Evolutionary conservation across 1,140 invertebrate genomes (phyloP).

Genomic region (Parapsyche elsis): DNA sequence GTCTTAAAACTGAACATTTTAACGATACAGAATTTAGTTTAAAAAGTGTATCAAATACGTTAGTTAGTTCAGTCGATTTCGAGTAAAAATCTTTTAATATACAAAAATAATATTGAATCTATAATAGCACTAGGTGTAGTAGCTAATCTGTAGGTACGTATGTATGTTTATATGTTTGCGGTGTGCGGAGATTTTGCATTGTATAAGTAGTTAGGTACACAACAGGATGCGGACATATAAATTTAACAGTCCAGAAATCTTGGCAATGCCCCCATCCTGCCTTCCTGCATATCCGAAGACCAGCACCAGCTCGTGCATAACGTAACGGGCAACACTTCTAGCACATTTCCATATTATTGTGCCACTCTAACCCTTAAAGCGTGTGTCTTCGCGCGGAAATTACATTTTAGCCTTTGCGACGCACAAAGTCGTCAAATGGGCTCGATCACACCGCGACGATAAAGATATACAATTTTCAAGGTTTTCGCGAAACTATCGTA

Average conservation of each 20-base stretch:
- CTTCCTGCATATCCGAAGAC: constrained; percentile 31
- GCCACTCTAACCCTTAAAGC: not conserved
- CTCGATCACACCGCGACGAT: not conserved
- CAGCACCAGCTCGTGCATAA: not conserved
- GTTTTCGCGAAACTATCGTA: too few relatives aligned
- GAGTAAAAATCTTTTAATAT: too few relatives aligned
- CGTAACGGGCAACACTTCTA: constrained; percentile 31
- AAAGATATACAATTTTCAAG: not conserved
- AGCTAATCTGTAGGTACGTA: too few relatives aligned
- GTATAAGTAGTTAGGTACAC: too few relatives aligned
- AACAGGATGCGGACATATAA: constrained; percentile 41
- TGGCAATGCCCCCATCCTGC: constrained; percentile 36
- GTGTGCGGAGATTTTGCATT: too few relatives aligned
- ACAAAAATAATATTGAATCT: too few relatives aligned
- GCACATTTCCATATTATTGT: constrained; percentile 33
- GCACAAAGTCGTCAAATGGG: not conserved
- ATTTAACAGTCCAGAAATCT: constrained; percentile 46
- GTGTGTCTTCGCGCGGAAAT: constrained; percentile 9
- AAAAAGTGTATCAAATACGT: too few relatives aligned
- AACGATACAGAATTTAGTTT: too few relatives aligned
- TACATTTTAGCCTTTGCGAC: constrained; percentile 28
- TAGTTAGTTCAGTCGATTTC: too few relatives aligned
- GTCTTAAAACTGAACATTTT: too few relatives aligned
- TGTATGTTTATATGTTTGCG: too few relatives aligned
- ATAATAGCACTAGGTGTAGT: too few relatives aligned